phyloP scores from a whole-genome alignment of 23 tunicate species.

The Ciona savignyi region DNA sequence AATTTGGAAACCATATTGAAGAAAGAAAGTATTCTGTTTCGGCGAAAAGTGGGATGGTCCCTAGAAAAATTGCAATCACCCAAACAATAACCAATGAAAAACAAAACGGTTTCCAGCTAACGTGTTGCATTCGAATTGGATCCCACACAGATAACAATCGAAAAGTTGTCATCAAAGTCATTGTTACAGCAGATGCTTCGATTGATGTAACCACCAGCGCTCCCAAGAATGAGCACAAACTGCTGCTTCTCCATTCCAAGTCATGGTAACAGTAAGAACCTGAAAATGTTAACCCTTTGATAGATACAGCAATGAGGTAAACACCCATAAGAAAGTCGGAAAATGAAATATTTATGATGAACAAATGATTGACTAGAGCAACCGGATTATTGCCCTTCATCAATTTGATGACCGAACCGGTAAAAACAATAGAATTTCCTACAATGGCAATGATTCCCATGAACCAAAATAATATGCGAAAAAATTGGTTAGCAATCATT shows the following conservation, averaged over 20 bases:
- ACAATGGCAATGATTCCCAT: slow-evolving; percentile 20
- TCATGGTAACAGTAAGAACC: too few relatives aligned
- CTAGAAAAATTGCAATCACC: background rate
- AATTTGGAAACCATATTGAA: slow-evolving; percentile 7
- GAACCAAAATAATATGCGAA: slow-evolving; percentile 16
- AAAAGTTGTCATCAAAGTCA: slow-evolving; percentile 8
- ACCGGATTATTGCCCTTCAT: background rate
- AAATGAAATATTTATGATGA: slow-evolving; percentile 27
- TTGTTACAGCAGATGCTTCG: background rate
- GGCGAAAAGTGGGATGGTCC: background rate
- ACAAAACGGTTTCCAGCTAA: background rate
- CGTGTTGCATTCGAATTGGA: slow-evolving; percentile 2
- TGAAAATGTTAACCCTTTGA: slow-evolving; percentile 6
- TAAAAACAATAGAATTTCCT: slow-evolving; percentile 17
- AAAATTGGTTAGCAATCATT: slow-evolving; percentile 4
- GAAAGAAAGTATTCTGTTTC: background rate
- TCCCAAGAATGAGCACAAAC: slow-evolving; percentile 13
- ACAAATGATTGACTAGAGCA: slow-evolving; percentile 3
- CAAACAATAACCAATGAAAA: background rate
- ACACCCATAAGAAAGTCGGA: slow-evolving; percentile 49
- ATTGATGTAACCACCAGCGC: slow-evolving; percentile 1
- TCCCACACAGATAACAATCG: slow-evolving; percentile 2
- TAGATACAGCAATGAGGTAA: slow-evolving; percentile 21
- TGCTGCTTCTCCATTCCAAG: slow-evolving; percentile 17
- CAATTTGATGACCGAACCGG: slow-evolving; percentile 4